Percentiles rank a stretch among this genome's conserved stretches.
Conservation (phyloP, 1,140 invertebrate genomes). For the Drosophila tani region DNA sequence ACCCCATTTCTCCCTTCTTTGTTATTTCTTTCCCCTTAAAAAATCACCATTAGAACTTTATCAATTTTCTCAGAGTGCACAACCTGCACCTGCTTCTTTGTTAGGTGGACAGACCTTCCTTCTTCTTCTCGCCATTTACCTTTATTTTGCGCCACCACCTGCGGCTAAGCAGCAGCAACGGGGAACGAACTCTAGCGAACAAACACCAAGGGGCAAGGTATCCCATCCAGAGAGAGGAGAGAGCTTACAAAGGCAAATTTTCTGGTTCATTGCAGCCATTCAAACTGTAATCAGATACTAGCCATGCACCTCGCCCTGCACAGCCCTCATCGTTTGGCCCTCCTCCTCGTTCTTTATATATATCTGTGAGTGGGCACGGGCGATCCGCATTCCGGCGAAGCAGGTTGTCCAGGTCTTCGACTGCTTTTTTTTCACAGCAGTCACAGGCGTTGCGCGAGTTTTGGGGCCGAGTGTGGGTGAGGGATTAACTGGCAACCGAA, state of each 20-base stretch:
- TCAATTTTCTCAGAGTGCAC: constrained; percentile 4
- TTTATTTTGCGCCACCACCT: constrained; percentile 24
- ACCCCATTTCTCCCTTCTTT: no score
- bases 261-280: constrained; percentile 80
- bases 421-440: constrained; percentile 1
- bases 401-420: constrained; percentile 36
- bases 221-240: constrained; percentile 2
- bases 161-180: constrained; percentile 24
- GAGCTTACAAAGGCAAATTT: constrained; percentile 70
- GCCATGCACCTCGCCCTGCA: background rate
- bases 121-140: constrained; percentile 9
- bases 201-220: constrained; percentile 21
- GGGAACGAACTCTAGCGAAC: constrained; percentile 23
- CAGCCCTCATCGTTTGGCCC: constrained; percentile 9
- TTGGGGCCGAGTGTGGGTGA: constrained; percentile 18
- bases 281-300: constrained; percentile 79
- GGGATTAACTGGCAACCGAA: constrained; percentile 30
- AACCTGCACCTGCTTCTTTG: constrained; percentile 32
- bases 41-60: background rate
- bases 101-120: constrained; percentile 2
- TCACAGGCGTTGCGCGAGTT: background rate
- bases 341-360: constrained; percentile 4
- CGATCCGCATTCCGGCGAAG: constrained; percentile 30
- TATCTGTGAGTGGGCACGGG: constrained; percentile 32
- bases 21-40: background rate